Conservation (phyloP, 2,888 invertebrate species). For the Ophion obscuratus region DNA sequence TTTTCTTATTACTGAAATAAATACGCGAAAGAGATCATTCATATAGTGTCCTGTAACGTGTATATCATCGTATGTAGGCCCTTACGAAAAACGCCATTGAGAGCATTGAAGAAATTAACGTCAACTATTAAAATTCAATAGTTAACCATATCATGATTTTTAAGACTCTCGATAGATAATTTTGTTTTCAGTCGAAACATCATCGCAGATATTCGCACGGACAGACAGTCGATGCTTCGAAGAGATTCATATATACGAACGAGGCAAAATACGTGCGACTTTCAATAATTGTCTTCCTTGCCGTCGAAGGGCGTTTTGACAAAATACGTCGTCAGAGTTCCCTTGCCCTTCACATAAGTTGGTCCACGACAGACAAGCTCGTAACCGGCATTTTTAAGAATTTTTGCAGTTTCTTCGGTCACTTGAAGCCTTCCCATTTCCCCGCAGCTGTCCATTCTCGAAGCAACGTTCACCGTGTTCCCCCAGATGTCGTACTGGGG, state of each 20-base stretch:
- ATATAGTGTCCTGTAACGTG: slow-evolving; percentile 28
- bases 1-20: slow-evolving; percentile 31
- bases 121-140: neutral
- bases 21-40: slow-evolving; percentile 56
- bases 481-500: slow-evolving; percentile 99
- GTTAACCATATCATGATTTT: neutral
- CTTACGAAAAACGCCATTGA: neutral
- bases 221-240: neutral
- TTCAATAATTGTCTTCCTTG: slow-evolving; percentile 80
- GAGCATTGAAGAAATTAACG: neutral
- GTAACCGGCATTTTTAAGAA: slow-evolving; percentile 94
- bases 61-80: neutral
- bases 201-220: neutral
- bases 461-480: slow-evolving; percentile 98
- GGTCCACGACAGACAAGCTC: slow-evolving; percentile 95
- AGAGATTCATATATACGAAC: neutral
- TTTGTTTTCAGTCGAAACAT: neutral
- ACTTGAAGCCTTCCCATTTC: slow-evolving; percentile 94
- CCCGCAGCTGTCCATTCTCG: slow-evolving; percentile 98
- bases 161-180: neutral
- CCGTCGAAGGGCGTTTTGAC: slow-evolving; percentile 93
- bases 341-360: slow-evolving; percentile 97
- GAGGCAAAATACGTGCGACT: neutral
- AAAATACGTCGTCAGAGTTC: slow-evolving; percentile 94
- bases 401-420: slow-evolving; percentile 92